Conservation (phyloP, 2,797 vertebrate species). For the Pantherophis alleghaniensis region DNA sequence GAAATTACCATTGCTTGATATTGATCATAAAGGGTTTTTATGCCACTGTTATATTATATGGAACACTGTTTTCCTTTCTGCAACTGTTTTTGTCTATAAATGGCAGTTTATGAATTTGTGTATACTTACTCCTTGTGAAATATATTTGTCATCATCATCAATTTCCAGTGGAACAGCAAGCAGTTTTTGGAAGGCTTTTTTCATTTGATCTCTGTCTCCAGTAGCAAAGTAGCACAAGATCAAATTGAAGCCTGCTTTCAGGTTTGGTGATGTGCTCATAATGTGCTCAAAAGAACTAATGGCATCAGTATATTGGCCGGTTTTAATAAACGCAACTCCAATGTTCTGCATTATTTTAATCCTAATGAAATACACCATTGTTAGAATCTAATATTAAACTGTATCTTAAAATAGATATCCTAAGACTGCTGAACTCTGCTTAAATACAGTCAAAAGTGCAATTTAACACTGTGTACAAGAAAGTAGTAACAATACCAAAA, state of each 20-base stretch:
- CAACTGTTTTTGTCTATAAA: background rate
- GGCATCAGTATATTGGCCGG: slow-evolving; percentile 90
- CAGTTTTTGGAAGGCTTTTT: slow-evolving; percentile 93
- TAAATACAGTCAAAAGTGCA: background rate
- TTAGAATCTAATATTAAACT: background rate
- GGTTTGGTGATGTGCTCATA: slow-evolving; percentile 90
- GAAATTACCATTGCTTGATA: background rate
- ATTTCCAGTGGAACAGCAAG: slow-evolving; percentile 87
- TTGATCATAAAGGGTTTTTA: background rate
- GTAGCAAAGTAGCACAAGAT: slow-evolving; percentile 91
- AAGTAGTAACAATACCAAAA: background rate
- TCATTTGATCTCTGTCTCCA: slow-evolving; percentile 91
- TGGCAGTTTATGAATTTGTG: background rate
- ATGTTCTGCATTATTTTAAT: slow-evolving; percentile 99
- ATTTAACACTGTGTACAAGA: background rate
- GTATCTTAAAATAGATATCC: background rate
- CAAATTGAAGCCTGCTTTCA: slow-evolving; percentile 91
- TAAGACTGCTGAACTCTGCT: background rate
- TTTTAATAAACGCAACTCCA: slow-evolving; percentile 87
- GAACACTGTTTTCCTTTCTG: background rate
- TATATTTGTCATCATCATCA: slow-evolving; percentile 92
- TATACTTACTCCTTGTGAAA: slow-evolving; percentile 82
- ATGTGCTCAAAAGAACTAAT: slow-evolving; percentile 92
- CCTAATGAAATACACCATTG: slow-evolving; percentile 66
- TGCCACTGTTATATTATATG: fast-evolving